phyloP scores from a whole-genome alignment of 1,140 invertebrate genomes.

The Eueides isabella region DNA sequence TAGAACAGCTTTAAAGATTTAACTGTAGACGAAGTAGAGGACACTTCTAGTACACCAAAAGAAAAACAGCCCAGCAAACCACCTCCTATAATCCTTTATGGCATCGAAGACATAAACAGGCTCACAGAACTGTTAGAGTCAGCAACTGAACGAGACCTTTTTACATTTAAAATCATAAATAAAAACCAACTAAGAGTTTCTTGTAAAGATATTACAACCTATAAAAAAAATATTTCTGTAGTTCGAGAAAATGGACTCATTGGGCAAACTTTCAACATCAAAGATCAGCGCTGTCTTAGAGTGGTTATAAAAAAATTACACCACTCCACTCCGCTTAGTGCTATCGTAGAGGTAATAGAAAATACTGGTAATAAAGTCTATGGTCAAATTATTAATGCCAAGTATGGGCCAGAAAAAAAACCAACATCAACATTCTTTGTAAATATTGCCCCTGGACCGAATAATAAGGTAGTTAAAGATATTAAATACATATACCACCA shows the following conservation, averaged over 20 bases:
- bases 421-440: slow-evolving; percentile 41
- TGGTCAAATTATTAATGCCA: slow-evolving; percentile 42
- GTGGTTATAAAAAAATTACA: slow-evolving; percentile 45
- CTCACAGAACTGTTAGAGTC: slow-evolving; percentile 30
- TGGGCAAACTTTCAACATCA: slow-evolving; percentile 41
- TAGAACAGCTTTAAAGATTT: slow-evolving; percentile 23
- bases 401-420: slow-evolving; percentile 37
- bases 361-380: slow-evolving; percentile 31
- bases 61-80: slow-evolving; percentile 25
- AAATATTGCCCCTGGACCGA: slow-evolving; percentile 21
- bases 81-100: slow-evolving; percentile 37
- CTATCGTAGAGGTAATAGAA: slow-evolving; percentile 38
- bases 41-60: neutral
- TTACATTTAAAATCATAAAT: slow-evolving; percentile 34
- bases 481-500: too few relatives aligned
- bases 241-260: slow-evolving; percentile 37
- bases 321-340: slow-evolving; percentile 30
- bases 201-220: neutral
- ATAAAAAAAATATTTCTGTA: slow-evolving; percentile 33
- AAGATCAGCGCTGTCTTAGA: slow-evolving; percentile 30
- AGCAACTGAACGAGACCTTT: neutral
- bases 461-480: slow-evolving; percentile 33
- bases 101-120: slow-evolving; percentile 37
- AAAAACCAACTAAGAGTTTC: slow-evolving; percentile 33
- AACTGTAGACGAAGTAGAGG: neutral